These are phyloP conservation scores for Agrotis segetum DNA, from an alignment of 2,888 invertebrate genomes.

Conservation along the genomic window DNA sequence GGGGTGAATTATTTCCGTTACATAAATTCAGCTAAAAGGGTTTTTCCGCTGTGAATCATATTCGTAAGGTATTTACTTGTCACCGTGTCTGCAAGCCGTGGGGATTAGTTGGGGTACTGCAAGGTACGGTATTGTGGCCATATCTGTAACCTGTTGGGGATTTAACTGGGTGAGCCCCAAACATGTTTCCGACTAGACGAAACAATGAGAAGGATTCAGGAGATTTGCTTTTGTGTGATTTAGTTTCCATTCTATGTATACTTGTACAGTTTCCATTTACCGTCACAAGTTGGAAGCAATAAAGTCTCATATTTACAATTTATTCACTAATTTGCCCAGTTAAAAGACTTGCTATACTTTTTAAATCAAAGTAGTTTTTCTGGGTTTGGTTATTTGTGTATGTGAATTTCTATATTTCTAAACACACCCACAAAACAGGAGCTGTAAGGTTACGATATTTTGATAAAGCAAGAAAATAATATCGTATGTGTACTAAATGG, in stretches of 20 bases:
- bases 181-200: background rate
- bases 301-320: background rate
- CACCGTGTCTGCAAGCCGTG: background rate
- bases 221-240: background rate
- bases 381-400: too few relatives aligned
- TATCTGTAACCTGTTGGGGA: background rate
- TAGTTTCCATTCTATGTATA: too few relatives aligned
- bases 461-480: too few relatives aligned
- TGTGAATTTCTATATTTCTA: too few relatives aligned
- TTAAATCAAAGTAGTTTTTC: too few relatives aligned
- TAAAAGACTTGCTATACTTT: background rate
- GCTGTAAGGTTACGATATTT: too few relatives aligned
- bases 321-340: background rate
- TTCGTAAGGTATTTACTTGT: background rate
- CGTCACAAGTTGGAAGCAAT: background rate
- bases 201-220: background rate
- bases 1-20: conserved; percentile 23
- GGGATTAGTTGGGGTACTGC: background rate
- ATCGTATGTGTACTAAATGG: too few relatives aligned
- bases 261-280: too few relatives aligned
- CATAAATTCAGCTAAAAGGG: conserved; percentile 9
- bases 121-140: background rate
- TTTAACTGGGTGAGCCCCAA: background rate
- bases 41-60: conserved; percentile 28
- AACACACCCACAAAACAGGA: too few relatives aligned